Evolutionary conservation across 2,888 invertebrate species (phyloP), one percentile per base, ranked within the genome.

Genomic region (Lathronympha strigana): DNA sequence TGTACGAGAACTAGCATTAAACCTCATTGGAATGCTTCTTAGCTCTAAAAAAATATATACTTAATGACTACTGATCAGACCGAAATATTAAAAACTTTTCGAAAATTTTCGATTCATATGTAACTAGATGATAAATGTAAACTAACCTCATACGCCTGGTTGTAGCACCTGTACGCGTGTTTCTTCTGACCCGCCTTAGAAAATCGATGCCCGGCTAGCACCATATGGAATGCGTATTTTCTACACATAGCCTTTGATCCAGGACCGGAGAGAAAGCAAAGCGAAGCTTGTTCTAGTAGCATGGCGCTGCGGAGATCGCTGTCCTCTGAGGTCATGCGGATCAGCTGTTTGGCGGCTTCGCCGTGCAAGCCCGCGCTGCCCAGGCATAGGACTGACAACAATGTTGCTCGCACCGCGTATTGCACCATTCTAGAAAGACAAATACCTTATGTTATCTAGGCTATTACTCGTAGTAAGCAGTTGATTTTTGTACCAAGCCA

Each of bases 181-280:
- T 96, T 97, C 70, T 96, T 94, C 86, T 98, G 98, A 0, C 97
- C 97, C 13, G 98, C 96, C 84, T 98, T 98, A 11, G 97, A 97
- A 87, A 96, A 99, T 66, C 99, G 93, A 87, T 99, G 98, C 0
- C 99, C 99, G 17, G 99, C 97, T 21, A 99, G 93, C 19, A 99
- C 98, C 93, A 98, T 96, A 80, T 99, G 98, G 86, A 99, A 98
- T 15, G 98, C 97, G 83, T 98, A 98, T 86, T 99, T 99, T 60
- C 98, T 93, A 72, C 96, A 94, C 96, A 97, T 96, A 61, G 93
- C 93, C 28, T 95, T 94, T 71, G 94, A 92, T 15, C 94, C 92
- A 0, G 89, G 87, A 0, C 88, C 88, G 2, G 86, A 92, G 38
- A 98, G 91, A 82, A 98, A 99, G 82, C 98, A 98, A 78, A 98